These are phyloP conservation scores for Dascillus cervinus DNA, from an alignment of 2,888 invertebrate genomes.

Conservation along the genomic window DNA sequence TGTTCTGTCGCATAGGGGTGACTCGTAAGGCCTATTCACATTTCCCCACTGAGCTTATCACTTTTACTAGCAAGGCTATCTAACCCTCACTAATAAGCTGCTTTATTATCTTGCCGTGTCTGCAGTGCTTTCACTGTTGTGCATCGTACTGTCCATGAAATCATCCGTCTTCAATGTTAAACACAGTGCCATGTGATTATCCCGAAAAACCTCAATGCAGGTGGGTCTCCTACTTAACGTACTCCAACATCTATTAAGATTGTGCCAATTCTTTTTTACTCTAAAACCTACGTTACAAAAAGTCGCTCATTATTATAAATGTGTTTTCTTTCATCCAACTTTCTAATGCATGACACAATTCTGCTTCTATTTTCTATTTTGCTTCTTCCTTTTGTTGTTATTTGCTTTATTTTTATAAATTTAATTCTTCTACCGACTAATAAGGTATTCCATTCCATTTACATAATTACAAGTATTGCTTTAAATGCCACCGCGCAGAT, in stretches of 20 bases:
- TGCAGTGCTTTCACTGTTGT: conserved; percentile 29
- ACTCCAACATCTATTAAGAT: not conserved
- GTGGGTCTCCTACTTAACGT: conserved; percentile 24
- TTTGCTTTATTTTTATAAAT: too few species aligned
- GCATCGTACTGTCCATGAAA: conserved; percentile 29
- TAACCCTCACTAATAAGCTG: conserved; percentile 26
- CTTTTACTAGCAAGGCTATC: conserved; percentile 23
- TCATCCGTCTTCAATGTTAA: conserved; percentile 33
- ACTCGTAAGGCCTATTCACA: conserved; percentile 37
- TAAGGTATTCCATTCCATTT: too few species aligned
- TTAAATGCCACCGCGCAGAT: too few species aligned
- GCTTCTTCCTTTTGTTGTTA: too few species aligned
- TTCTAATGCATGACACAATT: too few species aligned
- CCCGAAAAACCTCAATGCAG: conserved; percentile 35
- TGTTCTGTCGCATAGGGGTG: conserved; percentile 41
- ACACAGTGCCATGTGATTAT: conserved; percentile 34
- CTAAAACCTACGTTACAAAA: too few species aligned
- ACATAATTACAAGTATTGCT: too few species aligned
- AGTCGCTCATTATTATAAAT: too few species aligned
- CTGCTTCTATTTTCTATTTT: too few species aligned
- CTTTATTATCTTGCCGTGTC: conserved; percentile 25
- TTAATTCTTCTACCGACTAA: too few species aligned
- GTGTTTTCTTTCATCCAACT: too few species aligned
- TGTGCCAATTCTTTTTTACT: too few species aligned
- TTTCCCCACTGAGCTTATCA: conserved; percentile 23